Conservation (phyloP, 1,140 invertebrate species). For the Hylyphantes graminicola region DNA sequence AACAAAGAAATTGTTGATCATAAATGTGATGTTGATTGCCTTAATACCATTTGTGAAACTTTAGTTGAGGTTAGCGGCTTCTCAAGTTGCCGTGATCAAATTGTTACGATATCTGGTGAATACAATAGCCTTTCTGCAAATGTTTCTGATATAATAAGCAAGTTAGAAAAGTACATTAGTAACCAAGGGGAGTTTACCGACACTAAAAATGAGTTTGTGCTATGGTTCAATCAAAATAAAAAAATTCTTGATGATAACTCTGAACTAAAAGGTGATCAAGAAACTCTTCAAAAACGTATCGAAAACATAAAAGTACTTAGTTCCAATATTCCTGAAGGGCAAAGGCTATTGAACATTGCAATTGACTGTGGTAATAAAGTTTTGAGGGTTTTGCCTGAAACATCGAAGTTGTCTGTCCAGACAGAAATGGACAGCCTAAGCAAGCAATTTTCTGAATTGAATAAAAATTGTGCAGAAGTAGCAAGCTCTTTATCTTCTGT, state of each 20-base stretch:
- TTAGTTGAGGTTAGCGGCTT: constrained; percentile 56
- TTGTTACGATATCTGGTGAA: constrained; percentile 41
- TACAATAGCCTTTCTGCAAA: constrained; percentile 42
- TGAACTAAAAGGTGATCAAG: constrained; percentile 80
- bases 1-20: constrained; percentile 28
- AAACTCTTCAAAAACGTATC: constrained; percentile 84
- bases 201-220: constrained; percentile 82
- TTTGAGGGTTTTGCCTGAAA: constrained; percentile 78
- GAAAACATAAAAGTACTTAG: constrained; percentile 77
- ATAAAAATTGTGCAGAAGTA: constrained; percentile 23
- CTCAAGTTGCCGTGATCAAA: constrained; percentile 50
- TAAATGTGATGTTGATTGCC: constrained; percentile 29
- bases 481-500: constrained; percentile 36
- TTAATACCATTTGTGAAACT: constrained; percentile 60
- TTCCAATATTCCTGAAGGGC: constrained; percentile 84
- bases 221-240: constrained; percentile 82
- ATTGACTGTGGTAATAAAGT: constrained; percentile 88
- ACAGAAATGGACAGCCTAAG: constrained; percentile 38
- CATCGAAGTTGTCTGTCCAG: constrained; percentile 18
- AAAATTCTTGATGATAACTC: constrained; percentile 83
- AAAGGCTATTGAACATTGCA: constrained; percentile 81
- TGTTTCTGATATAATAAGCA: constrained; percentile 74
- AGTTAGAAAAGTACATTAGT: constrained; percentile 86
- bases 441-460: constrained; percentile 36
- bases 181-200: constrained; percentile 90